Evolutionary conservation across 2,797 vertebrate species (phyloP).

Genomic region (Hypotaenidia okinawae): DNA sequence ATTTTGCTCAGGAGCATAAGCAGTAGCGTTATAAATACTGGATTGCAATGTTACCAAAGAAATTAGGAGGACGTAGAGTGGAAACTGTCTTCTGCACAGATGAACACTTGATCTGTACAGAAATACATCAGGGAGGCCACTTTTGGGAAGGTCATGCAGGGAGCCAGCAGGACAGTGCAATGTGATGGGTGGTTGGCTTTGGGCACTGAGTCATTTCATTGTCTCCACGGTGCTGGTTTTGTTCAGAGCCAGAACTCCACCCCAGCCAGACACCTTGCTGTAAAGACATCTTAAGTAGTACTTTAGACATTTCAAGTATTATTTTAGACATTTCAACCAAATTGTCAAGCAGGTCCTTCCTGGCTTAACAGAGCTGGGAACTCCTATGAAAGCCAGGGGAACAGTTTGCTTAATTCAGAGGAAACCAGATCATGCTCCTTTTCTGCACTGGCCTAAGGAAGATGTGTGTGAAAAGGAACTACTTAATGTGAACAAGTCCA

Average conservation of each 20-base stretch:
- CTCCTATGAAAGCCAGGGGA: background rate
- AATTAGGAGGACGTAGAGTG: background rate
- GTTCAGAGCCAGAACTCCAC: background rate
- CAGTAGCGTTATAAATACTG: background rate
- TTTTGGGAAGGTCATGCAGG: background rate
- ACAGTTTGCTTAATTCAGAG: background rate
- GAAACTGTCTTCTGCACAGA: background rate
- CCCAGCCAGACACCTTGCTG: background rate
- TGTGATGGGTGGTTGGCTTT: background rate
- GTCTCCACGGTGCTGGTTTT: background rate
- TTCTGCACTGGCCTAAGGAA: background rate
- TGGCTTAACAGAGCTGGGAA: background rate
- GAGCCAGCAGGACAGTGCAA: background rate
- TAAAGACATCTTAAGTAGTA: background rate
- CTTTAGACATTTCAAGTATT: background rate
- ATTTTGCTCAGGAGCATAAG: background rate
- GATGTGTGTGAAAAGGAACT: background rate
- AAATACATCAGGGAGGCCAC: background rate
- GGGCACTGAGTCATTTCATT: background rate
- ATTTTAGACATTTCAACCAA: background rate
- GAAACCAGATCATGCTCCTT: background rate
- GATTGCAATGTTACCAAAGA: background rate
- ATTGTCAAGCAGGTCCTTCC: background rate
- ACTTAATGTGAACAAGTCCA: background rate
- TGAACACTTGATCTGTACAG: background rate